phyloP scores from a whole-genome alignment of 2,797 vertebrate species.

The Hapalemur alaotrensis region DNA sequence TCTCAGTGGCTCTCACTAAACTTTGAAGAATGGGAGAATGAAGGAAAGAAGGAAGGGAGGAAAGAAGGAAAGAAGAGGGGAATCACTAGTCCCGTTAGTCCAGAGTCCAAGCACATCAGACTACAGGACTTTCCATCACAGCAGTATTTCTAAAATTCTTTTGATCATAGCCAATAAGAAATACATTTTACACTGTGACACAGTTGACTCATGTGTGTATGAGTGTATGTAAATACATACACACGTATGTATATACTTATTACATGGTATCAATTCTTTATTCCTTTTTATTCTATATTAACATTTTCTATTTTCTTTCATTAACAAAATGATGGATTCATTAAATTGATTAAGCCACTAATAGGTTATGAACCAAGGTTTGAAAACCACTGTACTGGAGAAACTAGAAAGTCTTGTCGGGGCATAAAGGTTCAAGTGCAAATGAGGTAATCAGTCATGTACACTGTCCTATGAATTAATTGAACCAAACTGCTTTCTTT shows the following conservation, averaged over 20 bases:
- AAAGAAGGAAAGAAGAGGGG: not conserved
- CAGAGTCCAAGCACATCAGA: not conserved
- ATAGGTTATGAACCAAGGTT: not conserved
- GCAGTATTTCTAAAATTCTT: not conserved
- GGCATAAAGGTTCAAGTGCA: not conserved
- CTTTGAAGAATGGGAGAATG: not conserved
- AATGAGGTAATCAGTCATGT: not conserved
- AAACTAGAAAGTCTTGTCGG: not conserved
- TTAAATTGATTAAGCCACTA: not conserved
- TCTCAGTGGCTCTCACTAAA: not conserved
- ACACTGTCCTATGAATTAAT: not conserved
- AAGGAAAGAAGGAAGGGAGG: rapidly evolving
- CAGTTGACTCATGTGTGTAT: not conserved
- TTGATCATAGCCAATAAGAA: not conserved
- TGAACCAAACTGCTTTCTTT: not conserved
- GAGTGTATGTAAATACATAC: not conserved
- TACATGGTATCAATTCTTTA: not conserved
- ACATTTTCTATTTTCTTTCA: constrained; percentile 1
- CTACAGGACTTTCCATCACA: not conserved
- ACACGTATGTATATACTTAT: not conserved
- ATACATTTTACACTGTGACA: not conserved
- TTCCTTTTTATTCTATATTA: constrained; percentile 14
- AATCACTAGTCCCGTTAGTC: not conserved
- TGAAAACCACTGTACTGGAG: not conserved
- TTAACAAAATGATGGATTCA: not conserved